A percentile compares a stretch with the other conserved stretches of the same genome.
These are phyloP conservation scores for Phoenicopterus ruber DNA, from an alignment of 2,113 vertebrate genomes.

Conservation along the genomic window DNA sequence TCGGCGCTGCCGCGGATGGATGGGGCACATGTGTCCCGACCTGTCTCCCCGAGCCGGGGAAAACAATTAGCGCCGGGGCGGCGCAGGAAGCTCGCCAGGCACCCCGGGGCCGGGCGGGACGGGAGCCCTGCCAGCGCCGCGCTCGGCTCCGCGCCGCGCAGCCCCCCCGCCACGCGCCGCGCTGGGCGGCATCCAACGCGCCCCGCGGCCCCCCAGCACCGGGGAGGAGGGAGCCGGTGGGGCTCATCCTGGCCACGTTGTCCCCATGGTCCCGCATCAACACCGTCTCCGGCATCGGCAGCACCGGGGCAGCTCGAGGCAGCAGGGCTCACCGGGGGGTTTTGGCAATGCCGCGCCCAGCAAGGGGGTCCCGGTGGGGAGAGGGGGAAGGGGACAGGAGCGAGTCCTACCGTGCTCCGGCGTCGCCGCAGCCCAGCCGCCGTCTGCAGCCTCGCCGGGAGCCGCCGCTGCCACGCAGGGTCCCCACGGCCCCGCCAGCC, in stretches of 20 bases:
- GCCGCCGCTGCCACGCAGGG: background rate
- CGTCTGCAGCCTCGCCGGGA: background rate
- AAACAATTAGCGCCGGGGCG: background rate
- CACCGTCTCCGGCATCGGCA: accelerated
- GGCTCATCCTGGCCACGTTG: background rate
- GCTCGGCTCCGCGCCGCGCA: accelerated
- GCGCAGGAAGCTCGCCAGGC: background rate
- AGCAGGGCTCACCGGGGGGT: accelerated
- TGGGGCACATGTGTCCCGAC: background rate
- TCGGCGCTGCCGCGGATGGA: background rate
- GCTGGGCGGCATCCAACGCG: accelerated
- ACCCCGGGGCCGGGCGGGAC: background rate
- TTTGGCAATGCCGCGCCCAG: background rate
- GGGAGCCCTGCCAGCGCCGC: background rate
- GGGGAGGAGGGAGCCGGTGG: accelerated
- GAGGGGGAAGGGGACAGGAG: background rate
- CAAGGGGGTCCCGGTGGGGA: background rate
- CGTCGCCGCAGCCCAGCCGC: background rate
- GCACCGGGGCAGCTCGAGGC: accelerated
- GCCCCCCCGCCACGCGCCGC: background rate
- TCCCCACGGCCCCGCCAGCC: background rate
- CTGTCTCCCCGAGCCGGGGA: background rate
- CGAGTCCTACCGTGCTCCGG: background rate
- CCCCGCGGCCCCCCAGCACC: background rate
- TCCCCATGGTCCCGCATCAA: accelerated